Evolutionary conservation across 2,797 vertebrate species (phyloP), one percentile per base, ranked within the genome.

Genomic region (Acropternis orthonyx): DNA sequence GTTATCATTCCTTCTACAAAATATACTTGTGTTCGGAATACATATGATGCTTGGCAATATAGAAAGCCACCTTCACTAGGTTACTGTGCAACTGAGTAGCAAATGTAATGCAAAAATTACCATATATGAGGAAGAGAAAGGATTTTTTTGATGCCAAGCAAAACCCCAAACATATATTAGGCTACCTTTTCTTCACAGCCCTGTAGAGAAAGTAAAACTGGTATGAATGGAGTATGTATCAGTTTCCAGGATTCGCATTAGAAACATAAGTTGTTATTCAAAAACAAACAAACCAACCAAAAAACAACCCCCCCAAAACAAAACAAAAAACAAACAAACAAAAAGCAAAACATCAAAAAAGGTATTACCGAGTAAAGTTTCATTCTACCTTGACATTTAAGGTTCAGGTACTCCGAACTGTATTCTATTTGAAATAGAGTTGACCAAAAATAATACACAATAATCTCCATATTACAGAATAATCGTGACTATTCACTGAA

Each of bases 91-190:
- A 67, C 62, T 54, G 23, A 41, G 6, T 48, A 72, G 13, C 18
- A 62, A 92, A 12, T 51, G 27, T 43, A 62, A 66, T 15, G 16
- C 4, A 76, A 68, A 49, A 8, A 48, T 63, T 72, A 36, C 2
- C 16, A 65, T 19, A 34, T 44, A 24, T 2, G 5, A 4, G 16
- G 10, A 6, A 4, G 9, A 1, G 12, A 8, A 37, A 26, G 3
- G 7, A 56, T 14, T 14, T 27, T 28, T 51, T 32, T 79, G 2
- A 62, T 30, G 20, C 9, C 23, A 28, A 9, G 3, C 23, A 61
- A 66, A 59, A 30, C 16, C 22, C 8, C 14, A 13, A 30, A n/a
- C 4, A 24, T 36, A 7, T 56, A 10, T 23, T 19, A 65, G 24
- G 13, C 14, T n/a, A 52, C 13, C 10, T 49, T 59, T 59, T 39